Evolutionary conservation across 2,113 vertebrate species (phyloP).

Genomic region (Catagonus wagneri): DNA sequence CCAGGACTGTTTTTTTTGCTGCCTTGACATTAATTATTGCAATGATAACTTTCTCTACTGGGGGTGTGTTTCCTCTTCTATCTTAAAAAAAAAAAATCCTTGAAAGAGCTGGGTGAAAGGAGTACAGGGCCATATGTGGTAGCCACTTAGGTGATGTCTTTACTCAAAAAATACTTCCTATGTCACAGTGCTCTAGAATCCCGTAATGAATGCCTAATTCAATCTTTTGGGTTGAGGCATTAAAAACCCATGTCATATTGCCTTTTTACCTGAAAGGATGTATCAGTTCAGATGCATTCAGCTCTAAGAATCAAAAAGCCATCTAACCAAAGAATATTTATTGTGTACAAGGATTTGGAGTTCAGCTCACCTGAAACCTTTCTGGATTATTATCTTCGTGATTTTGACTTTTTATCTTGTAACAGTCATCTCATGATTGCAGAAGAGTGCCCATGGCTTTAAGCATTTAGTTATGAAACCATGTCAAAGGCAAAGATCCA

Average conservation of each 20-base stretch:
- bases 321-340: background rate
- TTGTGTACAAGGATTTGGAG: constrained; percentile 3
- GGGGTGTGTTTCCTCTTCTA: background rate
- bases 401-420: background rate
- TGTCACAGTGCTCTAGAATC: background rate
- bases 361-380: background rate
- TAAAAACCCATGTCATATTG: constrained; percentile 4
- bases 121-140: background rate
- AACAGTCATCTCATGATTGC: background rate
- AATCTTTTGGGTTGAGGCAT: background rate
- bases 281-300: background rate
- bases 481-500: constrained; percentile 30
- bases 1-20: constrained; percentile 22
- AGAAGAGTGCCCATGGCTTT: constrained; percentile 16
- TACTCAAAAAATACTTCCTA: background rate
- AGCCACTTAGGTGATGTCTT: background rate
- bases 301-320: background rate
- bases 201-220: background rate
- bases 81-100: background rate
- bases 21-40: constrained; percentile 13
- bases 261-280: background rate
- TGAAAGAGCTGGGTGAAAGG: background rate
- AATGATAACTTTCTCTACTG: background rate
- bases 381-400: constrained; percentile 9
- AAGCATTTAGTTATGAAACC: background rate